Conservation (phyloP, 2,888 invertebrate species). For the Drosophila lacicola region DNA sequence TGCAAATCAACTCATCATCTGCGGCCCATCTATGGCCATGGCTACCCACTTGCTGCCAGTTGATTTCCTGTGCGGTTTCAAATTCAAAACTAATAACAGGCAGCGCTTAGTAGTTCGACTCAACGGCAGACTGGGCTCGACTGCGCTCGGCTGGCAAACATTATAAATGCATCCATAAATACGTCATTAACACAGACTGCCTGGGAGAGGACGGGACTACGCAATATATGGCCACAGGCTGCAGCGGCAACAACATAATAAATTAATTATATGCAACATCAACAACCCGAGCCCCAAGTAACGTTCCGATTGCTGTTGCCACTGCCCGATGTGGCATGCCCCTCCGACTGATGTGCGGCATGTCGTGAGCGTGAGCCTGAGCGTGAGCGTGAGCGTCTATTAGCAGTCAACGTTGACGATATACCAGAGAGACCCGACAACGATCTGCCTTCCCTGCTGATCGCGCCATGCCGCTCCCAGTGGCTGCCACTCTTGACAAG, state of each 20-base stretch:
- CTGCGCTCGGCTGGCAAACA: conserved; percentile 47
- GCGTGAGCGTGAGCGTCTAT: conserved; percentile 70
- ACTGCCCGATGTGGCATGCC: not conserved
- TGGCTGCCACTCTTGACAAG: conserved; percentile 61
- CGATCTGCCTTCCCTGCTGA: conserved; percentile 41
- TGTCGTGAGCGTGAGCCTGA: conserved; percentile 54
- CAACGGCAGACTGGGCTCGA: not conserved
- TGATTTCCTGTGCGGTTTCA: conserved; percentile 63
- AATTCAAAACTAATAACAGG: conserved; percentile 64
- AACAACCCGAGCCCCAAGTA: conserved; percentile 47
- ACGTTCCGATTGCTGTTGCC: conserved; percentile 19
- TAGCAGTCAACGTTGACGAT: conserved; percentile 75
- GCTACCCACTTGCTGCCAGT: conserved; percentile 14
- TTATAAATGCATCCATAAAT: conserved; percentile 72
- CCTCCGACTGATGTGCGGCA: conserved; percentile 69
- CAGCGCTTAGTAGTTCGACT: conserved; percentile 11
- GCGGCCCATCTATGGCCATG: conserved; percentile 12
- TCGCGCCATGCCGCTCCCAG: conserved; percentile 37
- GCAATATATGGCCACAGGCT: conserved; percentile 62
- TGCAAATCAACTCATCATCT: conserved; percentile 45
- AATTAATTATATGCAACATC: conserved; percentile 81
- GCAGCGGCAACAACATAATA: conserved; percentile 75
- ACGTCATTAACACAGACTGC: conserved; percentile 59
- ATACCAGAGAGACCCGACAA: conserved; percentile 27
- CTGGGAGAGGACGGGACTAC: conserved; percentile 13